Evolutionary conservation across 2,797 vertebrate species (phyloP), one percentile per base, ranked within the genome.

Genomic region (Takifugu rubripes): DNA sequence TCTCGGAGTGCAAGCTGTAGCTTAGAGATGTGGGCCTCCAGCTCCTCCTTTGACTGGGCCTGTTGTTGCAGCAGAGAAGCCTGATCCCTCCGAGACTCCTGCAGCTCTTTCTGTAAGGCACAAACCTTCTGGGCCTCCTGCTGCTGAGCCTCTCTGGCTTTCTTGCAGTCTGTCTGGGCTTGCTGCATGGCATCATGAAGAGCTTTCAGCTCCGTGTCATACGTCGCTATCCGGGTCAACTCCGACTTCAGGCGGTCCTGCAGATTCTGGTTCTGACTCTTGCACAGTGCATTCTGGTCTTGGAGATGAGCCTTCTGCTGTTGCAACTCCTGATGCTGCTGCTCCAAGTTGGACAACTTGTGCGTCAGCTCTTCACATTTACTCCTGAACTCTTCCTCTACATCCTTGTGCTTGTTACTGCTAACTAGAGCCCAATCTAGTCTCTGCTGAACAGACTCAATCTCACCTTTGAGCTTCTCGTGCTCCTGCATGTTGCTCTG

Each of bases 171-270:
- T 0, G 83, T 78, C 74, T 80, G 88, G 0, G 93, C 85, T 36
- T 89, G 90, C 77, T 90, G 86, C 7, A 93, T 52, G 0, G 89
- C 86, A 36, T 70, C 73, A 0, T 75, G 76, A 0, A 98, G 90
- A 3, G 89, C 86, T 33, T 71, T 75, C 25, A 92, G 90, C 72
- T 95, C 80, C 0, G 81, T 82, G 74, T 96, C 91, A 0, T 94
- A 89, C 0, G 91, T 89, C 3, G 92, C 85, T 42, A 74, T 68
- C 0, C 92, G 87, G 7, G 87, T 81, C n/a, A 83, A 77, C 70
- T 91, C 92, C 0, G 84, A 82, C 21, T 92, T 90, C 66, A 94
- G 56, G 52, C 84, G 85, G 9, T 84, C 84, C 76, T 94, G 92
- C 31, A 89, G 64, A 15, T 72, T 66, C 5, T 90, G 87, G 36